Evolutionary conservation across 2,797 vertebrate genomes (phyloP).

Genomic region (Lemur catta): DNA sequence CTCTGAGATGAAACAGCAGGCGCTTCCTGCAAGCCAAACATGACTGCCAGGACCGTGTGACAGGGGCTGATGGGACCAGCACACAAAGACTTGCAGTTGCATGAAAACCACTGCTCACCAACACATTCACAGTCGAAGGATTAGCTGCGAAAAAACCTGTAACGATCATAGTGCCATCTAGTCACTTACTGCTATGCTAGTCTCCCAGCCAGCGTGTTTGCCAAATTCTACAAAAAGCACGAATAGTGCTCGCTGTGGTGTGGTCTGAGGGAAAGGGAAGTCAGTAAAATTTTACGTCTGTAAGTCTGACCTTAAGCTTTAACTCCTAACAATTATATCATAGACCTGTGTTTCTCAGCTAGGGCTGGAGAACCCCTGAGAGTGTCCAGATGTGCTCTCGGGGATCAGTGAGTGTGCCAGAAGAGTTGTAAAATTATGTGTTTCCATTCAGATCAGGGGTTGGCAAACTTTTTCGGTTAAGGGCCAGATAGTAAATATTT

Average conservation of each 20-base stretch:
- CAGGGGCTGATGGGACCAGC: neutral
- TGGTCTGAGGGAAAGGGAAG: neutral
- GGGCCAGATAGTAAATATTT: constrained; percentile 8
- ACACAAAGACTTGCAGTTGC: neutral
- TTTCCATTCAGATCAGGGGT: neutral
- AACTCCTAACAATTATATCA: neutral
- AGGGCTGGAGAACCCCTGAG: neutral
- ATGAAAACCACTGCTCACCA: neutral
- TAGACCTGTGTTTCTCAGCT: neutral
- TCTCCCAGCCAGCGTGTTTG: neutral
- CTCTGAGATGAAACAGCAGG: neutral
- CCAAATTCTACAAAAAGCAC: neutral
- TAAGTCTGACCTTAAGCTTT: constrained; percentile 2
- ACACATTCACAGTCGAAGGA: neutral
- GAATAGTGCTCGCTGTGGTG: neutral
- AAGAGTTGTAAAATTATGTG: neutral
- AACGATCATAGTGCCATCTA: rapidly evolving
- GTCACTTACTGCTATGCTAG: neutral
- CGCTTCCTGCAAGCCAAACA: neutral
- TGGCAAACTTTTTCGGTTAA: neutral
- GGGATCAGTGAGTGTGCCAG: neutral
- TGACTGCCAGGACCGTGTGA: neutral
- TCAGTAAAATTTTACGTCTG: neutral
- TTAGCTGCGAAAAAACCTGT: neutral
- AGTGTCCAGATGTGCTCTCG: neutral